Percentiles rank a stretch among this genome's conserved stretches.
phyloP scores from a whole-genome alignment of 2,888 invertebrate species.

The Agrochola macilenta region DNA sequence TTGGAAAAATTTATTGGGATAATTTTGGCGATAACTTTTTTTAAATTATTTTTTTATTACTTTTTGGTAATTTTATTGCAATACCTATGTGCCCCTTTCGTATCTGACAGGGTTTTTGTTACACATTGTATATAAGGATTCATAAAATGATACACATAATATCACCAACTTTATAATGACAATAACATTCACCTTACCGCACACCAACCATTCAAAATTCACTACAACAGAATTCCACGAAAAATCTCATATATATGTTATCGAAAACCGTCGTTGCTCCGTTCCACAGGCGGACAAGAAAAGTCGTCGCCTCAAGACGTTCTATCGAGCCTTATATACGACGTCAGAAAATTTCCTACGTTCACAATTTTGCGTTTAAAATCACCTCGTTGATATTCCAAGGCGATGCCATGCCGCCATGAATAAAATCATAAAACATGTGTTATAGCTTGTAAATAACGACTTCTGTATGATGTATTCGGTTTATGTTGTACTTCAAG shows the following conservation, averaged over 20 bases:
- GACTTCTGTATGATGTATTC: conserved; percentile 17
- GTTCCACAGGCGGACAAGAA: background rate
- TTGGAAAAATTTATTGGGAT: too few species aligned
- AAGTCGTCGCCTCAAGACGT: conserved; percentile 3
- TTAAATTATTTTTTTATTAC: too few species aligned
- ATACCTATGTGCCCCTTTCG: too few species aligned
- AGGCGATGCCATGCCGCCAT: conserved; percentile 16
- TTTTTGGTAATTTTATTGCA: too few species aligned
- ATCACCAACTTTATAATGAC: background rate
- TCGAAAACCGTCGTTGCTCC: background rate
- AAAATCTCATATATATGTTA: background rate
- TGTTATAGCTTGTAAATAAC: conserved; percentile 43
- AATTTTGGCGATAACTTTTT: too few species aligned
- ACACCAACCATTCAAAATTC: background rate
- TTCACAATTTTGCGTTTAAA: conserved; percentile 35
- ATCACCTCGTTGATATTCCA: conserved; percentile 48
- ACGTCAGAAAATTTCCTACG: conserved; percentile 34
- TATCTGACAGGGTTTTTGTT: too few species aligned
- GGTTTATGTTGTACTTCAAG: conserved; percentile 6
- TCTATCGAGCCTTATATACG: background rate
- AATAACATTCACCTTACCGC: background rate
- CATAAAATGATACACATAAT: too few species aligned
- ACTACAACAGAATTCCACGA: background rate
- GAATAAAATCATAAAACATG: conserved; percentile 52
- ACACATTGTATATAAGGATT: too few species aligned